Conservation (phyloP, 1,140 invertebrate species). For the Sminthurides bifidus region DNA sequence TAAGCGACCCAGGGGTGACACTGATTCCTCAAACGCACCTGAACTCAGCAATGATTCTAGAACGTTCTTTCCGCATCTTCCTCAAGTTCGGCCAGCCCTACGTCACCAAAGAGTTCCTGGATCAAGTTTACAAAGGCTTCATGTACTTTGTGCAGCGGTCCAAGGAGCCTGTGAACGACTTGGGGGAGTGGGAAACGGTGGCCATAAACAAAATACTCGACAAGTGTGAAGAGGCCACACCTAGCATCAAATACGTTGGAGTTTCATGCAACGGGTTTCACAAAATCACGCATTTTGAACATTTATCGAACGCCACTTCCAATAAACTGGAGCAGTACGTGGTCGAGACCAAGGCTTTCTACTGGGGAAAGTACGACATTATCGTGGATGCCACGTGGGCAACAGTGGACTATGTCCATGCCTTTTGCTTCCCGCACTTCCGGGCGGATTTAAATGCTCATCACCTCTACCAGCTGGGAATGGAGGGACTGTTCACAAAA, state of each 20-base stretch:
- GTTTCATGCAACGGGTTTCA: not conserved
- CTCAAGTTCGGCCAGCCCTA: not conserved
- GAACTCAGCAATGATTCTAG: not conserved
- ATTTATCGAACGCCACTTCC: not conserved
- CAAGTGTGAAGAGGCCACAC: not conserved
- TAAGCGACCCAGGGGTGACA: not conserved
- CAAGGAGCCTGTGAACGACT: not conserved
- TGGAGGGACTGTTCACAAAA: constrained; percentile 12
- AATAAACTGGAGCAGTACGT: not conserved
- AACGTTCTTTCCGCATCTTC: not conserved
- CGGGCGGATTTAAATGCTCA: not conserved
- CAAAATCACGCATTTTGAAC: no score
- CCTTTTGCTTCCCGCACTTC: constrained; percentile 2
- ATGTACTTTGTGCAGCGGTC: not conserved
- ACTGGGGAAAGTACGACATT: constrained; percentile 14
- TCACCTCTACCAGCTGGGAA: constrained; percentile 7
- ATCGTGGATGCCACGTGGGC: constrained; percentile 13
- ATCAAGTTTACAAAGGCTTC: constrained; percentile 1
- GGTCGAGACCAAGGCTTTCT: constrained; percentile 3
- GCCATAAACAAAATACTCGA: not conserved
- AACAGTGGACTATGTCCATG: constrained; percentile 16
- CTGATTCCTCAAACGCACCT: not conserved
- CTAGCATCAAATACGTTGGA: not conserved
- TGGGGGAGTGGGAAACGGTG: not conserved
- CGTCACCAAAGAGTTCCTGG: not conserved